Base-by-base conservation (phyloP, 1,140 invertebrate species). In the Chymomyza costata region DNA sequence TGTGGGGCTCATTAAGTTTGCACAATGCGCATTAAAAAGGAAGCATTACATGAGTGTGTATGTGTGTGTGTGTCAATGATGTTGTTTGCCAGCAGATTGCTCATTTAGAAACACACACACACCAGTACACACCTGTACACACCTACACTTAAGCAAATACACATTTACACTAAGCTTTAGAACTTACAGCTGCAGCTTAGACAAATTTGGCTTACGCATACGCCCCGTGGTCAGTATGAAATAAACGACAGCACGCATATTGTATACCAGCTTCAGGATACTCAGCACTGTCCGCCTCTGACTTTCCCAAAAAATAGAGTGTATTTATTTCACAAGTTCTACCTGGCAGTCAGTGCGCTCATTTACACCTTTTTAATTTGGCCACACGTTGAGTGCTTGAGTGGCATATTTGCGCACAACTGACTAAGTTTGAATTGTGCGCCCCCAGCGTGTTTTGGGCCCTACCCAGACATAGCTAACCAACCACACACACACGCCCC, bases 1-100 rank as follows among this genome's bases (percentile, higher is more conserved):
- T 3, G 28, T 5, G 31, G 37, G 13, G 52, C 68, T 73, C 68
- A 73, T 73, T 73, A 73, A 71, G 48, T 51, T 59, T 73, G 63
- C 59, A 64, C 46, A 50, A 37, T 28, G 43, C 8, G 21, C 28
- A 44, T 37, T 18, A 41, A 14, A n/a, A n/a, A n/a, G n/a, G n/a
- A n/a, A n/a, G n/a, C n/a, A n/a, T 48, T 47, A n/a, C 49, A 17
- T 35, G 35, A 21, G 34, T 48, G 39, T 49, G 44, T 34, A 25
- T 14, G 40, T 40, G 47, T 31, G 10, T 11, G 21, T 46, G 28
- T 25, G 43, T 47, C 57, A 62, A 51, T 51, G 59, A 62, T 10
- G 53, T 53, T 57, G 39, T 57, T 14, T 13, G 15, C 35, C 5
- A 6, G 35, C 35, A 38, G 16, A 6, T 6, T n/a, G n/a, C n/a